Base-by-base conservation (phyloP, 2,113 vertebrate species). In the Coturnix japonica region DNA sequence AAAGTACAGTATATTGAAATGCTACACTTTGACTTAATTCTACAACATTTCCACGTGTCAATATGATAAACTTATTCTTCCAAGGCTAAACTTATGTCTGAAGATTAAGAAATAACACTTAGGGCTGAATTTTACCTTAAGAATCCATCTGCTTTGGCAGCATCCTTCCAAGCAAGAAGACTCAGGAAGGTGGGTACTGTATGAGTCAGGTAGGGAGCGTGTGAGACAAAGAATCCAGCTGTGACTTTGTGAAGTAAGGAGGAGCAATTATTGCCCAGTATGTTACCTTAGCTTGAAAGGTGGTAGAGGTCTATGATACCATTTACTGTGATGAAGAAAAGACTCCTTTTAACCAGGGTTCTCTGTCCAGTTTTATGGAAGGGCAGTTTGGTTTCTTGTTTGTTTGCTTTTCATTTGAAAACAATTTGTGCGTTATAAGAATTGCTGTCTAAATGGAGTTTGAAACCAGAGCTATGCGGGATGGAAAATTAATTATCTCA, bases 401-500 rank as follows among this genome's bases (percentile, higher is more conserved):
- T 46, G 2, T 46, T 77, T 28, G 11, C 33, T 16, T 66, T 71
- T 70, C 13, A 35, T 66, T 96, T 90, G 89, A 28, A 95, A 95
- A 44, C 39, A 85, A 79, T 85, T 70, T 71, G 26, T 49, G 51
- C 37, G 46, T 73, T 63, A 8, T n/a, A 56, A 85, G 46, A 93
- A 77, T 82, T 54, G 77, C 13, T 73, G 39, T 95, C 90, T 73
- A 66, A 92, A 76, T 70, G 25, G 90, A 74, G 89, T 95, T 94
- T 74, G 47, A 94, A 90, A 65, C 84, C 72, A 33, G 54, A 70
- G n/a, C 81, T 88, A 33, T 70, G 33, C 47, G 78, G 81, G 20
- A 63, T 84, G 63, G 78, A 80, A 94, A 94, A 95, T 84, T 88
- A 88, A 82, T 91, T 90, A 77, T 82, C 43, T 93, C 66, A 85